phyloP scores from a whole-genome alignment of 2,113 vertebrate genomes.

The Scortum barcoo region DNA sequence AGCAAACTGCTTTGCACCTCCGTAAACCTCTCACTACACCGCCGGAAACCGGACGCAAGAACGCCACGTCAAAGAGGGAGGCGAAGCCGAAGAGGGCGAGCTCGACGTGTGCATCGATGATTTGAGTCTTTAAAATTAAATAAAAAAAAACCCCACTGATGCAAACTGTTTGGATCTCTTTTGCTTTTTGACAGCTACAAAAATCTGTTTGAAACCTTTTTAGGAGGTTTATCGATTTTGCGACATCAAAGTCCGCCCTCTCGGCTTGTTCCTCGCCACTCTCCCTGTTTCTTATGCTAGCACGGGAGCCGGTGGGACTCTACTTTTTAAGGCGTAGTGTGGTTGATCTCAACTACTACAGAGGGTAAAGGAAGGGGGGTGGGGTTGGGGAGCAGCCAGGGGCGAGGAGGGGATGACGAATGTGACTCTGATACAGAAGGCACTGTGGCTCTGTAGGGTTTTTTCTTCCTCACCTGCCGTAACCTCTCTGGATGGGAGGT shows the following conservation, averaged over 20 bases:
- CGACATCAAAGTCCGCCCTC: conserved; percentile 23
- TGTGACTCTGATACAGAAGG: conserved; percentile 84
- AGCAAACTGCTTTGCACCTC: conserved; percentile 73
- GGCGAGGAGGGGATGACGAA: conserved; percentile 42
- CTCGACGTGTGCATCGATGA: conserved; percentile 19
- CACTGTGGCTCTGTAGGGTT: conserved; percentile 84
- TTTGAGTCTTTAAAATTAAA: conserved; percentile 21
- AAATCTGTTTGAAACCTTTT: conserved; percentile 26
- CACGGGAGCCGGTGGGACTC: conserved; percentile 59
- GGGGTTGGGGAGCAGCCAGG: conserved; percentile 1
- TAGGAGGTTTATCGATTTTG: not conserved
- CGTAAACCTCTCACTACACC: conserved; percentile 70
- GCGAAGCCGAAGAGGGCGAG: conserved; percentile 53
- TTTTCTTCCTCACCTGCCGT: conserved; percentile 32
- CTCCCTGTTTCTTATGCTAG: conserved; percentile 43
- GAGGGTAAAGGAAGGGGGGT: conserved; percentile 18
- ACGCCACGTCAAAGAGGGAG: conserved; percentile 25
- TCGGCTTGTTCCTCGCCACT: conserved; percentile 39
- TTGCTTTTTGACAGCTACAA: conserved; percentile 42
- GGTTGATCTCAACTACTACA: conserved; percentile 58
- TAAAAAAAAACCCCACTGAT: conserved; percentile 48
- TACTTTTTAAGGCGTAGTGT: conserved; percentile 77
- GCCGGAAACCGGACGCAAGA: conserved; percentile 60
- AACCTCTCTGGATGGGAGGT: conserved; percentile 49
- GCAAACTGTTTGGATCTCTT: conserved; percentile 31